Conservation (phyloP, 2,797 vertebrate species). For the Odontamblyopus rebecca region DNA sequence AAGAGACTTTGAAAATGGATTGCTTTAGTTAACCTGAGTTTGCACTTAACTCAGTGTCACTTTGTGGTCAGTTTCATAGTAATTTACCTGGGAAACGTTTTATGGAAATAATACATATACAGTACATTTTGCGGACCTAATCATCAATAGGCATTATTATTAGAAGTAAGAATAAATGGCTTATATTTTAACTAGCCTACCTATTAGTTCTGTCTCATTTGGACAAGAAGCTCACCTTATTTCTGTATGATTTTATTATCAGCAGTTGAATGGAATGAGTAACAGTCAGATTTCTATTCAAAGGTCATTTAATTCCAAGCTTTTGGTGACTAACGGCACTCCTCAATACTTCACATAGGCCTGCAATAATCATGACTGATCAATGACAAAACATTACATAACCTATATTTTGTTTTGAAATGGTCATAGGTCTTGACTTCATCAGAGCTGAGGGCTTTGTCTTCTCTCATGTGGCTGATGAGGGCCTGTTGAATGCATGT, state of each 20-base stretch:
- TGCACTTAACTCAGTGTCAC: background rate
- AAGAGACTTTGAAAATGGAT: background rate
- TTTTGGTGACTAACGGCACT: background rate
- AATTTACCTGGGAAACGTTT: background rate
- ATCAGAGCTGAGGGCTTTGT: conserved; percentile 84
- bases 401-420: background rate
- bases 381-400: background rate
- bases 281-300: background rate
- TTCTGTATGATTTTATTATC: too few species aligned
- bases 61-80: background rate
- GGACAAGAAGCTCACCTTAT: too few species aligned
- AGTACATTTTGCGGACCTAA: background rate
- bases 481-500: conserved; percentile 86
- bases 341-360: background rate
- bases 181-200: too few species aligned
- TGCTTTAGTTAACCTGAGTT: conserved; percentile 1
- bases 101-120: background rate
- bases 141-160: background rate
- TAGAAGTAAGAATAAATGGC: too few species aligned
- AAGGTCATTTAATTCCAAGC: background rate
- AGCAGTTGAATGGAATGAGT: background rate
- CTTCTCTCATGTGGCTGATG: conserved; percentile 84
- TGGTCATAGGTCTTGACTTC: conserved; percentile 79
- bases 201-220: too few species aligned
- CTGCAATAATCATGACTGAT: background rate